Evolutionary conservation across 2,888 invertebrate species (phyloP).

Genomic region (Flabesymbios commensalis): DNA sequence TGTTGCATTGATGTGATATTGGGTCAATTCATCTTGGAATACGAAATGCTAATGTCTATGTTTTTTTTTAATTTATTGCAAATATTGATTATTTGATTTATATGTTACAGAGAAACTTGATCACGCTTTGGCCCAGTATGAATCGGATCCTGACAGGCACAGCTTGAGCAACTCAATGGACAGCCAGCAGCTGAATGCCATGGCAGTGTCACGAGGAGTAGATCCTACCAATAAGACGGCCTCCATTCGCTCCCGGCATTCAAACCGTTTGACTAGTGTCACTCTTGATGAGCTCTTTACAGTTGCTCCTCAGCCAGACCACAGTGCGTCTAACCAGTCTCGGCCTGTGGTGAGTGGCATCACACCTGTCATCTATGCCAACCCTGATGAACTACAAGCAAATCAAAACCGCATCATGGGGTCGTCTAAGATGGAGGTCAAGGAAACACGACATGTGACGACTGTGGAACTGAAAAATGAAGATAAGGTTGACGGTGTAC

Average conservation of each 20-base stretch:
- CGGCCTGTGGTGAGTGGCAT: not conserved
- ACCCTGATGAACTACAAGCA: not conserved
- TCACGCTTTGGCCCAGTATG: not conserved
- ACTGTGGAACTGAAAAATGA: not conserved
- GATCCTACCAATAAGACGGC: slow-evolving; percentile 72
- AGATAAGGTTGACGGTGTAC: slow-evolving; percentile 1
- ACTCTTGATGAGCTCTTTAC: slow-evolving; percentile 21
- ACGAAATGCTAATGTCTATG: too few species aligned
- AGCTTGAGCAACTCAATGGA: slow-evolving; percentile 1
- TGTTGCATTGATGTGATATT: too few species aligned
- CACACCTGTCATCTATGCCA: not conserved
- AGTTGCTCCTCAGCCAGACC: not conserved
- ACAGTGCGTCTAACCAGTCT: slow-evolving; percentile 8
- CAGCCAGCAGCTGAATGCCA: slow-evolving; percentile 7
- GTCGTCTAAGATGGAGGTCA: not conserved
- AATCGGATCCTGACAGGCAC: not conserved
- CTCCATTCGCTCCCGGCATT: slow-evolving; percentile 81
- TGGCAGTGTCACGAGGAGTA: slow-evolving; percentile 18
- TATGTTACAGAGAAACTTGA: slow-evolving; percentile 4
- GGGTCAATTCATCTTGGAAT: too few species aligned
- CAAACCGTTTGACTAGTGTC: slow-evolving; percentile 34
- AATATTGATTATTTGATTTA: too few species aligned
- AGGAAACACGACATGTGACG: not conserved
- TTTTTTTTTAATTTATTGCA: too few species aligned
- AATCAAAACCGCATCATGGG: slow-evolving; percentile 4